Base-by-base conservation (phyloP, 2,113 vertebrate genomes). In the Pseudopodoces humilis region DNA sequence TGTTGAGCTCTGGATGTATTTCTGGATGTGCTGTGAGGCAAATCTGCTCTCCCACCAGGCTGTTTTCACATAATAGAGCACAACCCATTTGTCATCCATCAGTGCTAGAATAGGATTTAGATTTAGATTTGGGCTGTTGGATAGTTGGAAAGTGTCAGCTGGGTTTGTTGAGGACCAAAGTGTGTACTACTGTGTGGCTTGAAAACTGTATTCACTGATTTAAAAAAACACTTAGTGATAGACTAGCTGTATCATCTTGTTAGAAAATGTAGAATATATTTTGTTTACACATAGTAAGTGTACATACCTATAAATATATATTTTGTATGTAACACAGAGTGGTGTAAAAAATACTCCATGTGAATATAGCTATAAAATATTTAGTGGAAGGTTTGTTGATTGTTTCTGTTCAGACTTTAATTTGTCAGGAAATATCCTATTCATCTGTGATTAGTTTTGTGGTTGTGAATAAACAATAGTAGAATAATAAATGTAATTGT, bases 401-500 rank as follows among this genome's bases (percentile, higher is more conserved):
- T 86, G 86, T 47, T 97, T 94, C 46, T 60, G 58, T 79, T 94
- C 74, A 91, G 91, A 55, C 58, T 92, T 87, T 43, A 96, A 86
- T 96, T 91, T 94, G 86, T 90, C 72, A 92, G 88, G 92, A 93
- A 96, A 76, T 75, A 81, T 9, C 72, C 72, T 90, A 71, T 96
- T 97, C 58, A 84, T 94, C 69, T 90, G 52, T 78, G 65, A 92
- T 93, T 88, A 96, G 83, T 86, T 92, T 83, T 96, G 92, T 82
- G 93, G 88, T 90, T 94, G 43, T 65, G 92, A 90, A 65, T 93
- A 93, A 88, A 62, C 90, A 96, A 83, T 71, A 88, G 86, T 93
- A 84, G 77, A 95, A 94, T 81, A 95, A 93, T 90, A 94, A 93
- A 93, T 88, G 86, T 71, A 90, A 88, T 69, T 93, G 72, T 83